Evolutionary conservation across 2,797 vertebrate species (phyloP).

Genomic region (Sebastes hubbsi): DNA sequence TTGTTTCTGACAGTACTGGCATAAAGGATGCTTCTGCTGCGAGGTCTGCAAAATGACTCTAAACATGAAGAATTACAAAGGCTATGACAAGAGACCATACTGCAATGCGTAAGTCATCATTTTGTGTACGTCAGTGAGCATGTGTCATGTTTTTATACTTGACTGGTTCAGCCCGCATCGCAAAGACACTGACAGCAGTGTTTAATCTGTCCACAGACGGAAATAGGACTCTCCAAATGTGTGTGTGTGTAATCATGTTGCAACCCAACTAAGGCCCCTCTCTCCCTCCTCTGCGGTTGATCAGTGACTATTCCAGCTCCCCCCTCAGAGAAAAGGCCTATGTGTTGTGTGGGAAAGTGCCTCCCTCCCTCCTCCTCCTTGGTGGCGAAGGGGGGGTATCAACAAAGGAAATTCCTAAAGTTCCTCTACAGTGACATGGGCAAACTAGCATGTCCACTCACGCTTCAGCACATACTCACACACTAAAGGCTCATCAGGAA

Average conservation of each 20-base stretch:
- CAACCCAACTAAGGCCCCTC: slow-evolving; percentile 63
- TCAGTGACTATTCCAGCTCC: slow-evolving; percentile 54
- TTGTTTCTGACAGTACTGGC: slow-evolving; percentile 89
- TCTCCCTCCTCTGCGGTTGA: slow-evolving; percentile 61
- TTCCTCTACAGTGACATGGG: slow-evolving; percentile 79
- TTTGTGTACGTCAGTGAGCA: slow-evolving; percentile 3
- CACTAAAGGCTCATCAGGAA: slow-evolving; percentile 57
- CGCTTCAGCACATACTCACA: slow-evolving; percentile 48
- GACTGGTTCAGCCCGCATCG: slow-evolving; percentile 4
- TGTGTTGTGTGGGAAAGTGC: slow-evolving; percentile 74
- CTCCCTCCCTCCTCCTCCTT: slow-evolving; percentile 36
- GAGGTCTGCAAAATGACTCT: slow-evolving; percentile 99
- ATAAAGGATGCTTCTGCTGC: slow-evolving; percentile 98
- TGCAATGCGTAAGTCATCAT: slow-evolving; percentile 91
- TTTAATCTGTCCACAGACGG: slow-evolving; percentile 50
- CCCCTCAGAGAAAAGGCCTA: slow-evolving; percentile 57
- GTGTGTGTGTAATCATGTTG: slow-evolving; percentile 40
- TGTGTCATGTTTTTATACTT: slow-evolving; percentile 19
- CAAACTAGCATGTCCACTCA: slow-evolving; percentile 70
- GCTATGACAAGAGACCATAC: slow-evolving; percentile 97
- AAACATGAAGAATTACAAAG: slow-evolving; percentile 99
- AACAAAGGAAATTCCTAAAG: slow-evolving; percentile 83
- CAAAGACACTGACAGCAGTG: slow-evolving; percentile 33
- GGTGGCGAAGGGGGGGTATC: slow-evolving; percentile 29
- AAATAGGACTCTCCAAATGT: slow-evolving; percentile 49